phyloP scores from a whole-genome alignment of 2,888 invertebrate genomes.

The Andrena bucephala region DNA sequence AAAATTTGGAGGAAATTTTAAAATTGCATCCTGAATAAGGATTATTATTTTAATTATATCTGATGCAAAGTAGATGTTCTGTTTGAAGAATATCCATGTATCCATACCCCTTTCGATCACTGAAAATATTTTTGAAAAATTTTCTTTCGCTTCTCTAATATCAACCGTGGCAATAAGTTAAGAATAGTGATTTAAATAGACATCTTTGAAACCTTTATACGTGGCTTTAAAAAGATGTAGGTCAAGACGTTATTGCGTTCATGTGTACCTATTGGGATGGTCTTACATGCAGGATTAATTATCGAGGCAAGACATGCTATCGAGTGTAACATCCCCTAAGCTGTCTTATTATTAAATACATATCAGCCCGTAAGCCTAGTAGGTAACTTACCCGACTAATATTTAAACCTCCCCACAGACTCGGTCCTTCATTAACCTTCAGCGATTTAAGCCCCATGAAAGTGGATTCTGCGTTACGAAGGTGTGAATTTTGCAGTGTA shows the following conservation, averaged over 20 bases:
- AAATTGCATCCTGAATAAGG: too few species aligned
- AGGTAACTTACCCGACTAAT: conserved; percentile 20
- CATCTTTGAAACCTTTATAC: not conserved
- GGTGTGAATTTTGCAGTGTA: conserved; percentile 24
- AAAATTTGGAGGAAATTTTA: not conserved
- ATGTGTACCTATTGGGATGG: not conserved
- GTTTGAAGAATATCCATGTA: not conserved
- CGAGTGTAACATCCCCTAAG: conserved; percentile 24
- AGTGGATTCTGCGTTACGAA: not conserved
- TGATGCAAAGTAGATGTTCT: too few species aligned
- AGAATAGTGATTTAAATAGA: not conserved
- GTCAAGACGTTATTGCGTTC: not conserved
- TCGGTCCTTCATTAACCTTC: conserved; percentile 21
- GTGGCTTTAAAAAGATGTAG: not conserved
- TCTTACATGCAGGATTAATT: conserved; percentile 17
- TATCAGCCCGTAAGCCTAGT: conserved; percentile 1
- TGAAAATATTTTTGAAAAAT: conserved; percentile 2
- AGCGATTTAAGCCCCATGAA: conserved; percentile 19
- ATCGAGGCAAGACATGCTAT: conserved; percentile 2
- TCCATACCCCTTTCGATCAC: not conserved
- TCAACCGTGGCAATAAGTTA: too few species aligned
- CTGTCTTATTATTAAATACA: conserved; percentile 40
- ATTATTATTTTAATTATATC: too few species aligned
- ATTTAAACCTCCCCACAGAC: conserved; percentile 30
- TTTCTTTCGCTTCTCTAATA: not conserved